Evolutionary conservation across 2,888 invertebrate genomes (phyloP), one percentile per base, ranked within the genome.

Genomic region (Philereme transversata): DNA sequence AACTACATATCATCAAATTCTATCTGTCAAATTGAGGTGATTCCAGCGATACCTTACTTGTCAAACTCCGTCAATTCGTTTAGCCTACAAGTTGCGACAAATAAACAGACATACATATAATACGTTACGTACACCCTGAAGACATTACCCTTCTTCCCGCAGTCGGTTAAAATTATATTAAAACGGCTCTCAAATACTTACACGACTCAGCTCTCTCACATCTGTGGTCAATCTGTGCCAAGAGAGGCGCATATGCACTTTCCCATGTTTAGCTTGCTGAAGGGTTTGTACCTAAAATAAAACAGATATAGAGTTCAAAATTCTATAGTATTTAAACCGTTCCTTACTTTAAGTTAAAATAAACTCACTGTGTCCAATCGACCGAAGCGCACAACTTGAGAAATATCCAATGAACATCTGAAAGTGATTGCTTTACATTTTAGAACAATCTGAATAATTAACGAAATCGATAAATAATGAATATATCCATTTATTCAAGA

Each of bases 241-340:
- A 5, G 96, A 95, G 54, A 98, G 93, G 53, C 97, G 95, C 55
- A 99, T 87, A 80, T 99, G 98, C 0, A 99, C 94, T 92, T 98
- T 96, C 5, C 99, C 99, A 79, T 98, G 97, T 84, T 98, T 98
- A 6, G 98, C 98, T 86, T 98, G 97, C 85, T 99, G 98, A 71
- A 99, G 93, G 0, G 97, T 97, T 70, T 98, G 94, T 99, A 99
- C 99, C 98, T 99, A 86, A 81, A 77, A 44, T 61, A 51, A 50
- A 49, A 53, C 34, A 34, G 0, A 45, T 48, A 11, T 49, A 5
- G n/a, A 11, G n/a, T 9, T 41, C 8, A 41, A 43, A 41, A 8
- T 8, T 40, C n/a, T 41, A 51, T 22, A 40, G 6, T 40, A 38
- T 40, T 40, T 40, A 38, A 38, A 38, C 44, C 7, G 48, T 52